Percentiles rank a stretch among this genome's conserved stretches.
These are phyloP conservation scores for Chymomyza caudatula DNA, from an alignment of 2,888 invertebrate genomes.

Conservation along the genomic window DNA sequence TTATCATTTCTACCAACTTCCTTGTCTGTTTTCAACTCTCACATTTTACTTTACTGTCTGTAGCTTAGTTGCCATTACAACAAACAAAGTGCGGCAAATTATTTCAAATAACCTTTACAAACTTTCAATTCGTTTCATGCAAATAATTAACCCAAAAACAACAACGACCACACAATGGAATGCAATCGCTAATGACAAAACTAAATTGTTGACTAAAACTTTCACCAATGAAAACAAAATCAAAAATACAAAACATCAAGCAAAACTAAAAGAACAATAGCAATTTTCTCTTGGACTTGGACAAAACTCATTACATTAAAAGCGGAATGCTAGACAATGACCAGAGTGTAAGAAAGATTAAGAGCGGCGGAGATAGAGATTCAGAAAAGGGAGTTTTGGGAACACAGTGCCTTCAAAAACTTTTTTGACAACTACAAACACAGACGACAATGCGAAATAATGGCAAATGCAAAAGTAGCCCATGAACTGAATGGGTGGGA, in stretches of 20 bases:
- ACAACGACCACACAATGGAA: not conserved
- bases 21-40: not conserved
- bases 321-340: not conserved
- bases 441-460: not conserved
- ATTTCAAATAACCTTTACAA: not conserved
- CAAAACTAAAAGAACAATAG: not conserved
- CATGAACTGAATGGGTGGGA: not conserved
- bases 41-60: not conserved
- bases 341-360: not conserved
- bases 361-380: not conserved
- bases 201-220: constrained; percentile 3
- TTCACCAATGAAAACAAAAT: not conserved
- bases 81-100: not conserved
- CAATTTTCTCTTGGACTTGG: not conserved
- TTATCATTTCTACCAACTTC: not conserved
- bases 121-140: not conserved
- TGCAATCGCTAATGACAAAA: not conserved
- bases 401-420: not conserved
- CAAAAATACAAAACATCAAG: not conserved
- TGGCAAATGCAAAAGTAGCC: not conserved
- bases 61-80: not conserved
- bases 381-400: not conserved
- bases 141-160: not conserved
- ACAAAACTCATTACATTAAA: constrained; percentile 3
- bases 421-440: not conserved